These are phyloP conservation scores for Danio kyathit DNA, from an alignment of 2,797 vertebrate species.

Conservation along the genomic window DNA sequence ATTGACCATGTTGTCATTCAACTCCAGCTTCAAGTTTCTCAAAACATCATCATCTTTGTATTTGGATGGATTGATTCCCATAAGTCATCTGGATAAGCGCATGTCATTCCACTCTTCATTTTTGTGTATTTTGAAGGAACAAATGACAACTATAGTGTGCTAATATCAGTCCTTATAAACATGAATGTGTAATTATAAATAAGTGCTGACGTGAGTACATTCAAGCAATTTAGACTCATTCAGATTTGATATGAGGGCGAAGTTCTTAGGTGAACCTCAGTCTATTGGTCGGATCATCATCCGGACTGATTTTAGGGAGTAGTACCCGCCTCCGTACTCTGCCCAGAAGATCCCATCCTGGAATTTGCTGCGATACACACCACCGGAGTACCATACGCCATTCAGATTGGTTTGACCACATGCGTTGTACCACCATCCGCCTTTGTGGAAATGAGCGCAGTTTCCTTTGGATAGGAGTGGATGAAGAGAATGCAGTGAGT, in stretches of 20 bases:
- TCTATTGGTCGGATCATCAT: slow-evolving; percentile 98
- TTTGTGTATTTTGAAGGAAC: not conserved
- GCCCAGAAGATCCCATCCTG: slow-evolving; percentile 99
- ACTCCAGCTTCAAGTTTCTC: not conserved
- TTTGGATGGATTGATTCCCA: not conserved
- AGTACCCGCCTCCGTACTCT: slow-evolving; percentile 95
- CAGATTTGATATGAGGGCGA: slow-evolving; percentile 18
- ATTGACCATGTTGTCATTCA: too few species aligned
- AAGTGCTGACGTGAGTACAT: slow-evolving; percentile 50
- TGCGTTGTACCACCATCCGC: slow-evolving; percentile 99
- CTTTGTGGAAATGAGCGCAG: slow-evolving; percentile 98
- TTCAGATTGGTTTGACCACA: slow-evolving; percentile 98
- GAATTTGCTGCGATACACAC: slow-evolving; percentile 96
- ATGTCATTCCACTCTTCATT: slow-evolving; percentile 8
- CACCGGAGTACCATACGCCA: slow-evolving; percentile 96
- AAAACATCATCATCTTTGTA: not conserved
- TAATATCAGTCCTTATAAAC: slow-evolving; percentile 27
- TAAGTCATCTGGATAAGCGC: not conserved
- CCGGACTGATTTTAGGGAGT: slow-evolving; percentile 91
- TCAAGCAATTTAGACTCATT: slow-evolving; percentile 56
- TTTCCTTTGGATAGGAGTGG: slow-evolving; percentile 81
- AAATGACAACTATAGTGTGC: slow-evolving; percentile 24
- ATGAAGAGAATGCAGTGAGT: not conserved
- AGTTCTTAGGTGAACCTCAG: slow-evolving; percentile 62
- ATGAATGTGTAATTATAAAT: slow-evolving; percentile 40